phyloP scores from a whole-genome alignment of 2,888 invertebrate species.

The Elmis aenea region DNA sequence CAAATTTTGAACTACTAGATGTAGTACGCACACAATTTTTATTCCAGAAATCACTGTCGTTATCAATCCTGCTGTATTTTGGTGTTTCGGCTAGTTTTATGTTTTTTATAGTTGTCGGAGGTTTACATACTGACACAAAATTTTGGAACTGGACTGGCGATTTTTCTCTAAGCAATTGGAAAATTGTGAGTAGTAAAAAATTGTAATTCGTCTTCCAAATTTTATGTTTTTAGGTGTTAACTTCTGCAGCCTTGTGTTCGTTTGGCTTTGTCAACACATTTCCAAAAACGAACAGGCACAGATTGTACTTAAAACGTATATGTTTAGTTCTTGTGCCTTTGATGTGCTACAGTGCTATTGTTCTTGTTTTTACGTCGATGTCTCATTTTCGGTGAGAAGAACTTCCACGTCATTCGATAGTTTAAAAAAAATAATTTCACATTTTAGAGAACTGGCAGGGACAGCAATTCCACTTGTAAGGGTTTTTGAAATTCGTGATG shows the following conservation, averaged over 20 bases:
- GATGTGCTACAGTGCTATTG: constrained; percentile 39
- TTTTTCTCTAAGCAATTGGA: constrained; percentile 35
- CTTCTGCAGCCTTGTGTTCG: constrained; percentile 43
- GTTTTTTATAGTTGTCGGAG: constrained; percentile 44
- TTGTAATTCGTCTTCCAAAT: background rate
- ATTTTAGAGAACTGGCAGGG: constrained; percentile 51
- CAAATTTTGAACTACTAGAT: no score
- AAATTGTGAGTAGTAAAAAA: constrained; percentile 32
- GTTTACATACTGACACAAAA: constrained; percentile 42
- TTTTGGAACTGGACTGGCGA: constrained; percentile 42
- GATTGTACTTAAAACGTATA: constrained; percentile 34
- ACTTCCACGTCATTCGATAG: background rate
- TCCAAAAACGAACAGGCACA: constrained; percentile 32
- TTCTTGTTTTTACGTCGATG: constrained; percentile 45
- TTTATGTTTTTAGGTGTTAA: constrained; percentile 38
- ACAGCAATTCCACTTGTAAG: constrained; percentile 57
- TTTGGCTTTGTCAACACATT: constrained; percentile 44
- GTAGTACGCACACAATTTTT: constrained; percentile 5
- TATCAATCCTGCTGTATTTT: constrained; percentile 39
- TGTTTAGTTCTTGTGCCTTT: constrained; percentile 41
- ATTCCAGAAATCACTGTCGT: constrained; percentile 44
- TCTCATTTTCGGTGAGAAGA: constrained; percentile 44
- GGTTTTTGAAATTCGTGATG: constrained; percentile 55
- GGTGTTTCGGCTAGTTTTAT: constrained; percentile 38
- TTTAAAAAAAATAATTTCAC: background rate